Conservation (phyloP, 2,113 vertebrate genomes). For the Esox niger region DNA sequence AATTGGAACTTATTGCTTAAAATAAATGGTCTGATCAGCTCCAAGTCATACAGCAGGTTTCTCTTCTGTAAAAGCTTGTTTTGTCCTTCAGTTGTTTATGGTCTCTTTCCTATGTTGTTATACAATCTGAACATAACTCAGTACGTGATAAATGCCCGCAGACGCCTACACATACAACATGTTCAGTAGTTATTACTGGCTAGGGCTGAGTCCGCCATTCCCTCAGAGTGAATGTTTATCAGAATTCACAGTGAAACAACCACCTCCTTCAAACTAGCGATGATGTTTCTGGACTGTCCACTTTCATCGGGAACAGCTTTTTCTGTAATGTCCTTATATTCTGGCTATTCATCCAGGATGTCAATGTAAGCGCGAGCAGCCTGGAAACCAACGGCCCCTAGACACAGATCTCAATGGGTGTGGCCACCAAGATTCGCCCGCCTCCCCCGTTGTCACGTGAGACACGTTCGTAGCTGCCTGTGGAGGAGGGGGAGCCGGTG, state of each 20-base stretch:
- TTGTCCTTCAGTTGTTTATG: neutral
- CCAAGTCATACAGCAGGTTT: neutral
- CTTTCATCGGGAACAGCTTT: constrained; percentile 14
- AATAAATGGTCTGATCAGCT: constrained; percentile 7
- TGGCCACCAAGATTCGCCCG: constrained; percentile 69
- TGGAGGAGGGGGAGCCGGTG: constrained; percentile 68
- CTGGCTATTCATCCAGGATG: constrained; percentile 2
- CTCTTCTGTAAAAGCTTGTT: neutral
- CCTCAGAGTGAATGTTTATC: constrained; percentile 40
- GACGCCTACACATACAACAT: constrained; percentile 17
- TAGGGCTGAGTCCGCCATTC: constrained; percentile 33
- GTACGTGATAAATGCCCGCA: constrained; percentile 8
- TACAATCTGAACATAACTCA: neutral
- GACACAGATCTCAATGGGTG: constrained; percentile 79
- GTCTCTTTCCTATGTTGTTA: neutral
- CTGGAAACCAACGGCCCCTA: constrained; percentile 30
- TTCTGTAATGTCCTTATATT: neutral
- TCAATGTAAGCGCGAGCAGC: neutral
- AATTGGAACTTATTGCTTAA: constrained; percentile 40
- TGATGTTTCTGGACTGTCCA: neutral
- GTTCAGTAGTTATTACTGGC: constrained; percentile 19
- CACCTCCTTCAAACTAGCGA: constrained; percentile 6
- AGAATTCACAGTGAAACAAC: constrained; percentile 27
- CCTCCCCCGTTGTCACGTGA: constrained; percentile 60
- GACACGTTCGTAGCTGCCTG: constrained; percentile 64